Base-by-base conservation (phyloP, 2,888 invertebrate genomes). In the Tenthredo notha region DNA sequence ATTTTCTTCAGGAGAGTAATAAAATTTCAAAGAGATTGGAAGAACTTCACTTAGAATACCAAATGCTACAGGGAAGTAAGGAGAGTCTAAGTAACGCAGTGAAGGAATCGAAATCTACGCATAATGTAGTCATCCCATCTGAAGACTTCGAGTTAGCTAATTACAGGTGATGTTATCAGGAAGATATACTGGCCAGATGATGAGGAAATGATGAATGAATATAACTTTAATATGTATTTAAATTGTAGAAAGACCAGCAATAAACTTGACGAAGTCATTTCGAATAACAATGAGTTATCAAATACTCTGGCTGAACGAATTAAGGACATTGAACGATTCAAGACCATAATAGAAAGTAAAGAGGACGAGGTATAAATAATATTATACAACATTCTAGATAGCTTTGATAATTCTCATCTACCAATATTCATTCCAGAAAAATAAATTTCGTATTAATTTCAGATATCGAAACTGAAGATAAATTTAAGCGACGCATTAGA, bases 281-380 rank as follows among this genome's bases (percentile, higher is more conserved):
- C 12, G 33, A 74, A 33, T 33, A 33, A 85, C 25, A 74, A 85
- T 15, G 72, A n/a, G 54, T 43, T 86, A 18, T 54, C 74, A 10
- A 84, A 83, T 18, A 83, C n/a, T 50, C 47, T 87, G 67, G n/a
- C 82, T 10, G 80, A 85, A 37, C 67, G 70, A 61, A 83, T 21
- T 10, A 78, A 65, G 18, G 33, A 82, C 25, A 84, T 72, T 12
- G 70, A 78, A n/a, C 75, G 86, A 43, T 83, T 37, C 10, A 85
- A 2, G 83, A 85, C 50, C 84, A 85, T 61, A 72, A 87, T 43
- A 86, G 75, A 72, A 67, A 86, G 0, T 78, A 86, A 43, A 86
- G 47, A 77, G 29, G 18, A 25, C 3, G 33, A 58, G 58, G 40
- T 86, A 47, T 25, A 18, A 6, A 58, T 21, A 25, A n/a, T 40